Conservation (phyloP, 2,888 invertebrate genomes). For the Leucophora obtusa region DNA sequence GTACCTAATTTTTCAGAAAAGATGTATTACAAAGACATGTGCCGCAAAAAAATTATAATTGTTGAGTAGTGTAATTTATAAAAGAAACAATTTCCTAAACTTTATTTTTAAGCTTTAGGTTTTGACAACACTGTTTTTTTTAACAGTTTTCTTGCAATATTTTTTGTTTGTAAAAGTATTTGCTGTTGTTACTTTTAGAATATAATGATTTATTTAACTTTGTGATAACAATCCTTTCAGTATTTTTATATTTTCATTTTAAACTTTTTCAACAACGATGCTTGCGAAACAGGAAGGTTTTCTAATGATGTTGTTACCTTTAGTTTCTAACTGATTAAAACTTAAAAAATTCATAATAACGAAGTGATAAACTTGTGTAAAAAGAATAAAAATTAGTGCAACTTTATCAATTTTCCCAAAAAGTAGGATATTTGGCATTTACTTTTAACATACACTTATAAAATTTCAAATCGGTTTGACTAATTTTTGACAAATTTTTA, state of each 20-base stretch:
- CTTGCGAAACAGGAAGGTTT: slow-evolving; percentile 5
- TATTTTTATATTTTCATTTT: slow-evolving; percentile 14
- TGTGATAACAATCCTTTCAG: slow-evolving; percentile 19
- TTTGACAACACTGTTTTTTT: background rate
- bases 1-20: too few species aligned
- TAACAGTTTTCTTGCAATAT: background rate
- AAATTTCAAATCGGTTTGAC: too few species aligned
- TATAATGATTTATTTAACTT: slow-evolving; percentile 35
- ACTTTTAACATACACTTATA: too few species aligned
- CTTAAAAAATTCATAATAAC: slow-evolving; percentile 2
- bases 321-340: slow-evolving; percentile 38
- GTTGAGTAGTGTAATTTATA: too few species aligned
- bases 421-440: too few species aligned
- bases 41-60: too few species aligned
- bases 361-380: background rate
- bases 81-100: too few species aligned
- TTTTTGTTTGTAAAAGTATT: background rate
- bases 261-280: slow-evolving; percentile 12
- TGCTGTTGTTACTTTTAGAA: background rate
- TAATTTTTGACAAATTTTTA: too few species aligned
- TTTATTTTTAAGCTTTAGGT: too few species aligned
- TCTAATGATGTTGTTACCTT: slow-evolving; percentile 30
- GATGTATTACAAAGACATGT: too few species aligned
- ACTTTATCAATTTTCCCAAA: too few species aligned
- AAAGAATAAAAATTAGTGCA: too few species aligned